Evolutionary conservation across 2,113 vertebrate genomes (phyloP).

Genomic region (Etia nguti): DNA sequence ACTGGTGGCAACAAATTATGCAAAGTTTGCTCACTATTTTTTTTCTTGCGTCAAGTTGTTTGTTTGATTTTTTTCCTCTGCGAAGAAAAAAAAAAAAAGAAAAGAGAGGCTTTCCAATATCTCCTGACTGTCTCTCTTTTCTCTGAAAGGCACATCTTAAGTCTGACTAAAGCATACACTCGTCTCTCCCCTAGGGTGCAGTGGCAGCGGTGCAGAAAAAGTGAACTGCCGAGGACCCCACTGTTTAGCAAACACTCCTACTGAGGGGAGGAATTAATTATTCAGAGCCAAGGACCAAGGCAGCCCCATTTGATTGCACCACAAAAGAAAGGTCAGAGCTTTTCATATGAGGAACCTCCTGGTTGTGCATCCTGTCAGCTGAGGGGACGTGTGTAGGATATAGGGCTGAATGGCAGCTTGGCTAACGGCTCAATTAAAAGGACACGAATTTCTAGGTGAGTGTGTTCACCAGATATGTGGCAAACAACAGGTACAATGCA

Average conservation of each 20-base stretch:
- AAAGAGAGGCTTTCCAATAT: conserved; percentile 44
- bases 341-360: conserved; percentile 60
- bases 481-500: not conserved
- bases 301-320: conserved; percentile 71
- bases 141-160: conserved; percentile 64
- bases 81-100: conserved; percentile 2
- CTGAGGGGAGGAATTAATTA: conserved; percentile 79
- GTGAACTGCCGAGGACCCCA: conserved; percentile 79
- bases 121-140: conserved; percentile 52
- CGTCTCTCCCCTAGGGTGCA: conserved; percentile 64
- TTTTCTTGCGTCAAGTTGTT: not conserved
- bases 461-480: not conserved
- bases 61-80: conserved; percentile 7
- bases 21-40: conserved; percentile 20
- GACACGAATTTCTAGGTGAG: conserved; percentile 7
- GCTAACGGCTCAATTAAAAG: conserved; percentile 59
- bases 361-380: conserved; percentile 45
- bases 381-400: conserved; percentile 26
- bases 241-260: conserved; percentile 80
- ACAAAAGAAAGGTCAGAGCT: conserved; percentile 74
- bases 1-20: conserved; percentile 3
- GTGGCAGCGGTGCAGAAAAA: conserved; percentile 77
- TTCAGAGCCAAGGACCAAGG: conserved; percentile 75
- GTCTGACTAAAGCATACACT: conserved; percentile 70
- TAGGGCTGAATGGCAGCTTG: conserved; percentile 7